A percentile compares a stretch with the other conserved stretches of the same genome.
phyloP scores from a whole-genome alignment of 2,113 vertebrate species.

The Entomyzon cyanotis region DNA sequence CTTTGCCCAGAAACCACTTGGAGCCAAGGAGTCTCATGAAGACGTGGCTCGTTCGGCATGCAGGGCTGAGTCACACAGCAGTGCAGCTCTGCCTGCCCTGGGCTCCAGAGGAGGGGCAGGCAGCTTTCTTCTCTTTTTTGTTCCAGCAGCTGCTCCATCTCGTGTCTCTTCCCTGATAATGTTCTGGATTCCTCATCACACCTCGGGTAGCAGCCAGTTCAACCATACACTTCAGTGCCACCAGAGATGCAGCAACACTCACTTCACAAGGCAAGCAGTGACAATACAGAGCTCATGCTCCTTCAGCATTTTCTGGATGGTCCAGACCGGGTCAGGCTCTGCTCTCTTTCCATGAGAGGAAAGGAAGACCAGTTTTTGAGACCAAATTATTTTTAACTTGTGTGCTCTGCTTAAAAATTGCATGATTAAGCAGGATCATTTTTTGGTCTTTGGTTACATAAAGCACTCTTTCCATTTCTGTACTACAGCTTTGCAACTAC shows the following conservation, averaged over 20 bases:
- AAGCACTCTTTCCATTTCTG: background rate
- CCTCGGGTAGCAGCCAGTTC: background rate
- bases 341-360: background rate
- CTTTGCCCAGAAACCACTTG: background rate
- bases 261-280: background rate
- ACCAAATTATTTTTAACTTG: background rate
- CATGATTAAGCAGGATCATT: background rate
- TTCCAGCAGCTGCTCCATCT: background rate
- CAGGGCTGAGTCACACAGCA: background rate
- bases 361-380: background rate
- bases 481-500: background rate
- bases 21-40: background rate
- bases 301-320: no score
- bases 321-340: background rate
- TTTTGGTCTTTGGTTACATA: background rate
- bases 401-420: background rate
- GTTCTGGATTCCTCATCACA: background rate
- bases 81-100: accelerated
- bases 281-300: accelerated
- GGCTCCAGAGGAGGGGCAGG: background rate
- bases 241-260: background rate
- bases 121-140: background rate
- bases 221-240: background rate
- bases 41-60: accelerated
- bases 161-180: background rate